A percentile compares a stretch with the other conserved stretches of the same genome.
Conservation (phyloP, 2,113 vertebrate genomes). For the Athene noctua region DNA sequence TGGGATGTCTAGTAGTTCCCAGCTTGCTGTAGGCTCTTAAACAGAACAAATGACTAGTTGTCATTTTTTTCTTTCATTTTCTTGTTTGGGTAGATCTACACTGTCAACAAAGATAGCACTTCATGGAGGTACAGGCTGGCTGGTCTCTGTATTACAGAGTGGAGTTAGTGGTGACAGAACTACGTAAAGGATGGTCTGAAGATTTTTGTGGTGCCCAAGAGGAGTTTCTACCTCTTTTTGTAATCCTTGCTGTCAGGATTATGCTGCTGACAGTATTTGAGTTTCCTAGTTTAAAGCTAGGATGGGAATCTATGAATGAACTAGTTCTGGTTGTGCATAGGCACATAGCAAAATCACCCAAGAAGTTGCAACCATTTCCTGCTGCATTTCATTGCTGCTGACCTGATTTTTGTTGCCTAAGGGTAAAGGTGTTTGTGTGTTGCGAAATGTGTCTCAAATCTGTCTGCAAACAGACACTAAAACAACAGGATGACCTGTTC, state of each 20-base stretch:
- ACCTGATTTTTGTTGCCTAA: background rate
- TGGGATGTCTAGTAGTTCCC: background rate
- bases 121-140: background rate
- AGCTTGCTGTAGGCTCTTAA: background rate
- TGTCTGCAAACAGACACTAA: background rate
- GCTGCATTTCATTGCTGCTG: background rate
- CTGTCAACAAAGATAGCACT: background rate
- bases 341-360: background rate
- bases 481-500: background rate
- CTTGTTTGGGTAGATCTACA: background rate
- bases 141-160: background rate
- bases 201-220: background rate
- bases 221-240: background rate
- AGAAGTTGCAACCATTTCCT: background rate
- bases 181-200: background rate
- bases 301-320: background rate
- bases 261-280: background rate
- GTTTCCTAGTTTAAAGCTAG: background rate
- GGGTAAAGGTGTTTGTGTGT: background rate
- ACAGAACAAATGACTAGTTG: background rate
- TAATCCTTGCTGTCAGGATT: background rate
- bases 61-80: background rate
- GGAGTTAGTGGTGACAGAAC: background rate
- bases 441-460: background rate
- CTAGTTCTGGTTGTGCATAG: rapidly evolving